Conservation (phyloP, 1,140 invertebrate genomes). For the Streblospio benedicti region DNA sequence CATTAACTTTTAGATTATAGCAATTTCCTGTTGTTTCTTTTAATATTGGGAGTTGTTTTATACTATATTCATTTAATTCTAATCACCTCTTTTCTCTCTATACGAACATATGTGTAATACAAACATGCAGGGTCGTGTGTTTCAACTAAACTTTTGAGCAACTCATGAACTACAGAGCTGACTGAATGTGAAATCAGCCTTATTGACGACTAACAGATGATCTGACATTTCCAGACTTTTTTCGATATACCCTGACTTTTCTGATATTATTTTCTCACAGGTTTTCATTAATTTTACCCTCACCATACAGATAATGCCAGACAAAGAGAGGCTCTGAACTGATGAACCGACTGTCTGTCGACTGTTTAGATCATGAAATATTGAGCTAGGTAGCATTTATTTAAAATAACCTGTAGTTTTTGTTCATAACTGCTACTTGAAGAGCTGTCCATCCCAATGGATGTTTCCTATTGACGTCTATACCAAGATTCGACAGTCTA, state of each 20-base stretch:
- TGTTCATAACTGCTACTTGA: constrained; percentile 25
- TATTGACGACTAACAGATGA: too few species aligned
- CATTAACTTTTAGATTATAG: too few species aligned
- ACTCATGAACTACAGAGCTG: too few species aligned
- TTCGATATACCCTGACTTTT: not conserved
- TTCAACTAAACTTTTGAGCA: too few species aligned
- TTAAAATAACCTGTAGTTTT: constrained; percentile 27
- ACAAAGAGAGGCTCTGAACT: not conserved
- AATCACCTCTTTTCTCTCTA: not conserved
- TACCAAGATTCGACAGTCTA: constrained; percentile 28
- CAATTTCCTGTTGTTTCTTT: not conserved
- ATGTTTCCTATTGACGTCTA: constrained; percentile 27
- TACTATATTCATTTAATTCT: not conserved
- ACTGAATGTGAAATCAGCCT: too few species aligned
- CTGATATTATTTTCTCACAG: not conserved
- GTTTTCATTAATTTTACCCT: not conserved
- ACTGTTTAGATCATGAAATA: not conserved
- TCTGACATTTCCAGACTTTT: not conserved
- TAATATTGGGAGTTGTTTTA: not conserved
- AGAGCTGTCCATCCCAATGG: constrained; percentile 28
- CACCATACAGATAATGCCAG: not conserved
- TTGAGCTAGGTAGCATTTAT: not conserved
- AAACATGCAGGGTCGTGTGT: not conserved
- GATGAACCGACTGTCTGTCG: not conserved
- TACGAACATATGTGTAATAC: too few species aligned